Evolutionary conservation across 2,113 vertebrate genomes (phyloP).

Genomic region (Notarius quadriscutis): DNA sequence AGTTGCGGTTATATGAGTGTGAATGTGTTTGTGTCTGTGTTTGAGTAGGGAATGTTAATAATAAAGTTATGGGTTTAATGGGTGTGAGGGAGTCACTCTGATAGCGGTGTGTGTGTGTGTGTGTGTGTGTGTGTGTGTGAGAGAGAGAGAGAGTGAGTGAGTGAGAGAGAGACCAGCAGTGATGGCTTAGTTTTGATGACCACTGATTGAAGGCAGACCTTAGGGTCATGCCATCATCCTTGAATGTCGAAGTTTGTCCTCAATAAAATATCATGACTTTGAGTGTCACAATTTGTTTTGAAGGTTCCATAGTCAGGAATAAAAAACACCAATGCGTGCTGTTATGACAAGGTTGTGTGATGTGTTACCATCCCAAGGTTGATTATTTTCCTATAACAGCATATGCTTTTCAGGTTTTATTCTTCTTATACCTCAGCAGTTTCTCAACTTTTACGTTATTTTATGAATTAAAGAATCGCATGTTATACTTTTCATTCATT

Average conservation of each 20-base stretch:
- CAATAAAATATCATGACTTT: constrained; percentile 69
- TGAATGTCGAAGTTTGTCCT: constrained; percentile 77
- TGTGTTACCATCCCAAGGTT: background rate
- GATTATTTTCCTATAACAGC: background rate
- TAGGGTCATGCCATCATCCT: constrained; percentile 69
- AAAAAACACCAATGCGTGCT: background rate
- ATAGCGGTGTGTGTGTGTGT: constrained; percentile 24
- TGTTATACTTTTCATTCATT: background rate
- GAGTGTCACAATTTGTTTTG: constrained; percentile 51
- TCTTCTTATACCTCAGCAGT: background rate
- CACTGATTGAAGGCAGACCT: constrained; percentile 76
- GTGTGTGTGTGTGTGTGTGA: constrained; percentile 43
- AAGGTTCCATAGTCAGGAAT: constrained; percentile 45
- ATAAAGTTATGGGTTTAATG: constrained; percentile 48
- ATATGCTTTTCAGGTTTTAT: background rate
- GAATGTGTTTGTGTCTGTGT: constrained; percentile 36
- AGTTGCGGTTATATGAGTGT: constrained; percentile 17
- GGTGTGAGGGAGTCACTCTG: constrained; percentile 34
- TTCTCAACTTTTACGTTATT: background rate
- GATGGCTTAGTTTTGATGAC: constrained; percentile 72
- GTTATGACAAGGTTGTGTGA: background rate
- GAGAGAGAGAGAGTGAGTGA: constrained; percentile 64
- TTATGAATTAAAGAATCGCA: background rate
- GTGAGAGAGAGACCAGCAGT: constrained; percentile 71
- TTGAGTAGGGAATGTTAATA: constrained; percentile 65